phyloP scores from a whole-genome alignment of 2,888 invertebrate genomes.

The Yponomeuta evonymella region DNA sequence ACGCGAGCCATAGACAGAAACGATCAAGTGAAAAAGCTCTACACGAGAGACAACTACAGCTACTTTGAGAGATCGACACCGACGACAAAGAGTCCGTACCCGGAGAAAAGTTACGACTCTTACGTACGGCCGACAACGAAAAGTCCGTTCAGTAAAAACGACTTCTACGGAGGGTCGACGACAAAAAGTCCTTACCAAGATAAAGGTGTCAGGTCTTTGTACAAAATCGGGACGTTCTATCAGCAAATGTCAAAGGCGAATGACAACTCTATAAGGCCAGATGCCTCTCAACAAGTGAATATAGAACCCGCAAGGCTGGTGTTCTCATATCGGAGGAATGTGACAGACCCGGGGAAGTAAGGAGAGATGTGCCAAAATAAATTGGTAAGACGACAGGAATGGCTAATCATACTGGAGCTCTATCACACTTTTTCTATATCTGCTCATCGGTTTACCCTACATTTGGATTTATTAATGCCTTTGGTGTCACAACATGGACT shows the following conservation, averaged over 20 bases:
- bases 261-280: constrained; percentile 67
- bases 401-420: constrained; percentile 24
- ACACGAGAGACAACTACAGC: constrained; percentile 56
- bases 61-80: constrained; percentile 67
- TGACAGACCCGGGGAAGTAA: constrained; percentile 50
- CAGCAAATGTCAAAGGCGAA: constrained; percentile 50
- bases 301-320: constrained; percentile 64
- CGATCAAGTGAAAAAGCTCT: constrained; percentile 45
- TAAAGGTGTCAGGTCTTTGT: constrained; percentile 55
- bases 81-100: constrained; percentile 73
- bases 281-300: constrained; percentile 63
- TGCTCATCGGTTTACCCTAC: background rate
- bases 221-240: constrained; percentile 68
- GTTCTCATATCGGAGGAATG: constrained; percentile 60
- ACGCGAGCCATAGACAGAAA: constrained; percentile 42
- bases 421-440: constrained; percentile 8
- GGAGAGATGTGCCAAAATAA: constrained; percentile 46
- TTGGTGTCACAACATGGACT: constrained; percentile 12
- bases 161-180: constrained; percentile 56
- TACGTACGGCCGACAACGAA: constrained; percentile 19
- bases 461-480: background rate
- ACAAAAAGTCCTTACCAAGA: constrained; percentile 71
- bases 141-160: background rate
- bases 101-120: constrained; percentile 41
- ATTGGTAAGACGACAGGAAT: constrained; percentile 57